A percentile compares a stretch with the other conserved stretches of the same genome.
These are phyloP conservation scores for Artemia franciscana DNA, from an alignment of 1,140 invertebrate genomes.

Conservation along the genomic window DNA sequence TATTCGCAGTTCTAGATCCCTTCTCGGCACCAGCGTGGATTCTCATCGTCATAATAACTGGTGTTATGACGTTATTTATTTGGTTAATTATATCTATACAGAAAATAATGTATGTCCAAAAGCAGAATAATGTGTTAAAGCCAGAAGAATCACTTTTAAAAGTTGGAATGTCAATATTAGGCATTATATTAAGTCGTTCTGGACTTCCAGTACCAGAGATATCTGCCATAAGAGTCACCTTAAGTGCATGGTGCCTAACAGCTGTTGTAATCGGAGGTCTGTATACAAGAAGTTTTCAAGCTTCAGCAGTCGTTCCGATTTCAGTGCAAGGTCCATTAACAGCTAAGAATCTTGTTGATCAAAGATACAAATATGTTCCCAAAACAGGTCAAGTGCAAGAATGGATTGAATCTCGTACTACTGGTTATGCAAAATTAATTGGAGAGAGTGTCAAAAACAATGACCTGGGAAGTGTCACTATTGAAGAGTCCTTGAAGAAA, in stretches of 20 bases:
- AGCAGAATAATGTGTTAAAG: neutral
- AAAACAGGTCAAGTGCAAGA: neutral
- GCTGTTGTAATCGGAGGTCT: neutral
- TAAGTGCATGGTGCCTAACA: neutral
- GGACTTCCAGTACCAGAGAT: neutral
- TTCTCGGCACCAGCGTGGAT: neutral
- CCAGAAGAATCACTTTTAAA: neutral
- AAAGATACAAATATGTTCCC: neutral
- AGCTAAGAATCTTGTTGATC: neutral
- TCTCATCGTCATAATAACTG: neutral
- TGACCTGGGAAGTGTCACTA: neutral
- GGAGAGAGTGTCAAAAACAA: neutral
- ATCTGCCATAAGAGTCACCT: neutral
- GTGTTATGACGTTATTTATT: neutral
- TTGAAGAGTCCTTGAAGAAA: neutral
- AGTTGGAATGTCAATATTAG: neutral
- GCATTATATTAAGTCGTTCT: neutral
- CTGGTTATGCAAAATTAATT: neutral
- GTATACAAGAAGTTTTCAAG: neutral
- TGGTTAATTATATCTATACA: neutral
- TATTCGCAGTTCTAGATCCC: neutral
- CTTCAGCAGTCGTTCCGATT: neutral
- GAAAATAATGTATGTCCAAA: neutral
- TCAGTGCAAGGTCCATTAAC: neutral
- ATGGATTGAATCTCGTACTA: neutral